A percentile compares a stretch with the other conserved stretches of the same genome.
Evolutionary conservation across 2,797 vertebrate species (phyloP).

Genomic region (Epinephelus awoara): DNA sequence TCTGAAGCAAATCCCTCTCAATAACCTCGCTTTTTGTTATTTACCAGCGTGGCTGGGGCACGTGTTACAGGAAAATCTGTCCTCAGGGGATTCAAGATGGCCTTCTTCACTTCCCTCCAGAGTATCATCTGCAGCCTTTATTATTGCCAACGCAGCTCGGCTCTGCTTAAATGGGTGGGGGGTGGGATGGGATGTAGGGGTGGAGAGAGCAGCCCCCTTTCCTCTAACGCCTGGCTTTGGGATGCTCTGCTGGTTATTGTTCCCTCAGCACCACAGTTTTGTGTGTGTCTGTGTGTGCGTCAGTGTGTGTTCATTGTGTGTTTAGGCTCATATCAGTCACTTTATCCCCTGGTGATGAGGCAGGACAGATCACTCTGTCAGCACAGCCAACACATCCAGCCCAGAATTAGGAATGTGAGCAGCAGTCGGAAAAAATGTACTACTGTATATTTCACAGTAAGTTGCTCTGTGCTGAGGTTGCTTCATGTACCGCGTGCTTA

Average conservation of each 20-base stretch:
- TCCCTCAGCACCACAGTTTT: conserved; percentile 52
- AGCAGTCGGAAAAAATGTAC: conserved; percentile 45
- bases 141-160: conserved; percentile 70
- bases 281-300: conserved; percentile 11
- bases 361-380: conserved; percentile 74
- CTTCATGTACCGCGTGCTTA: conserved; percentile 38
- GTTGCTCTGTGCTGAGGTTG: conserved; percentile 48
- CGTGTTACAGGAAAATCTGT: conserved; percentile 54
- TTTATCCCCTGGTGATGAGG: conserved; percentile 71
- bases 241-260: conserved; percentile 76
- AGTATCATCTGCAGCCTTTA: conserved; percentile 73
- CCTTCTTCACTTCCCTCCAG: conserved; percentile 60
- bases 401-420: conserved; percentile 59
- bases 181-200: conserved; percentile 45
- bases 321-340: conserved; percentile 74
- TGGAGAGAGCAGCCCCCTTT: conserved; percentile 63
- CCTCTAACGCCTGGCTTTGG: conserved; percentile 61
- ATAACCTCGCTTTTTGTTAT: conserved; percentile 61
- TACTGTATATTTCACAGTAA: conserved; percentile 62
- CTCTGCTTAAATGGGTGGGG: conserved; percentile 58
- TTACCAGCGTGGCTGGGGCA: conserved; percentile 45
- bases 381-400: conserved; percentile 66
- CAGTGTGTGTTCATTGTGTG: conserved; percentile 57
- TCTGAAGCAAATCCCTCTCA: conserved; percentile 58
- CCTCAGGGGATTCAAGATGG: conserved; percentile 64